Conservation (phyloP, 2,888 invertebrate species). For the Drosophila setosimentum region DNA sequence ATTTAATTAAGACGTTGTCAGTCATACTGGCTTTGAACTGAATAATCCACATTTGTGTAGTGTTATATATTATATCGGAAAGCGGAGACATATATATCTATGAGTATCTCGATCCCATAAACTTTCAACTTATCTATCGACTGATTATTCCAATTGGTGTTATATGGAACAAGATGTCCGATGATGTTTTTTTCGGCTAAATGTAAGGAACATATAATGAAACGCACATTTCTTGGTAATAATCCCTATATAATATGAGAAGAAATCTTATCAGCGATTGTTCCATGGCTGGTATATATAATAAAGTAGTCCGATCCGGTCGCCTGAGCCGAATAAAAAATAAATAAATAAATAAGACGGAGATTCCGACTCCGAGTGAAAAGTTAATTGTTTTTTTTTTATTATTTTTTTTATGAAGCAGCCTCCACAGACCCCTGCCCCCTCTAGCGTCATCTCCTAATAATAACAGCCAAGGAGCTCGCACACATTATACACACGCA, state of each 20-base stretch:
- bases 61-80: neutral
- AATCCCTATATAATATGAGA: neutral
- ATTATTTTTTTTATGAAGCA: slow-evolving; percentile 19
- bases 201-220: neutral
- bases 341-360: slow-evolving; percentile 21
- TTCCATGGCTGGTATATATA: neutral
- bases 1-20: neutral
- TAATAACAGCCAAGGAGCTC: slow-evolving; percentile 63
- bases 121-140: neutral
- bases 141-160: neutral
- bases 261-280: neutral
- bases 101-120: neutral
- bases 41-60: neutral
- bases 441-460: slow-evolving; percentile 34
- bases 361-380: neutral
- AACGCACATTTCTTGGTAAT: neutral
- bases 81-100: neutral
- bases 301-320: neutral
- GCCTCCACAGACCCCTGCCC: slow-evolving; percentile 27
- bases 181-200: no score
- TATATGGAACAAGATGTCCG: neutral
- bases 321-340: slow-evolving; percentile 12
- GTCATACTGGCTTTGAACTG: neutral
- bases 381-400: slow-evolving; percentile 15
- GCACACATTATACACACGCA: slow-evolving; percentile 21